Evolutionary conservation across 2,888 invertebrate genomes (phyloP).

Genomic region (Bombylius major): DNA sequence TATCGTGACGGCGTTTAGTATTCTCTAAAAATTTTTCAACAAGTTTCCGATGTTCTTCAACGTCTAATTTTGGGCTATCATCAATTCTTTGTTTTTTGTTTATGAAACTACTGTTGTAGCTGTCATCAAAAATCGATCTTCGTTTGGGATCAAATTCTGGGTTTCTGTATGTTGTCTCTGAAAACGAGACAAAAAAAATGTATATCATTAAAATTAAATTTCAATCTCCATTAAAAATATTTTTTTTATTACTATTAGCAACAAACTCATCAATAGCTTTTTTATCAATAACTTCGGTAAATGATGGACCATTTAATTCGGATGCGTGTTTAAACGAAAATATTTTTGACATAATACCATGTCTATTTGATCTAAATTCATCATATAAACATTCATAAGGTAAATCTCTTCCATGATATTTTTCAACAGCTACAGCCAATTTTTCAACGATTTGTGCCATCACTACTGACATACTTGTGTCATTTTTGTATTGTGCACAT

Average conservation of each 20-base stretch:
- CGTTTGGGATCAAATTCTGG: constrained; percentile 12
- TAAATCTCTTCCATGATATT: constrained; percentile 55
- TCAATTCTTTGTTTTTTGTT: neutral
- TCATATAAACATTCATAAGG: constrained; percentile 56
- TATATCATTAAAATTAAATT: neutral
- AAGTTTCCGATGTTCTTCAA: constrained; percentile 28
- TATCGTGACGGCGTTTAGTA: neutral
- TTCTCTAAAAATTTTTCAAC: constrained; percentile 26
- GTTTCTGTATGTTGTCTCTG: constrained; percentile 8
- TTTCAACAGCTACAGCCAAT: constrained; percentile 55
- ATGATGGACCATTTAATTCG: constrained; percentile 44
- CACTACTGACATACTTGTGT: constrained; percentile 42
- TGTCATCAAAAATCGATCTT: constrained; percentile 16
- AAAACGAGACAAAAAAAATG: neutral
- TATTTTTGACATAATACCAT: constrained; percentile 48
- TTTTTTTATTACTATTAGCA: constrained; percentile 14
- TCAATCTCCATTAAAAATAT: neutral
- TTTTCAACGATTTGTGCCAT: constrained; percentile 41
- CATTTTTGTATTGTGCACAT: constrained; percentile 47
- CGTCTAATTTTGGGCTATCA: constrained; percentile 18
- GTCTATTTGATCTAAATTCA: constrained; percentile 50
- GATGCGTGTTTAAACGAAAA: constrained; percentile 55
- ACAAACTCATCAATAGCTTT: constrained; percentile 30
- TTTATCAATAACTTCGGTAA: constrained; percentile 40
- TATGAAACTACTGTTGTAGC: no score